These are phyloP conservation scores for Notodonta ziczac DNA, from an alignment of 2,888 invertebrate genomes.

Conservation along the genomic window DNA sequence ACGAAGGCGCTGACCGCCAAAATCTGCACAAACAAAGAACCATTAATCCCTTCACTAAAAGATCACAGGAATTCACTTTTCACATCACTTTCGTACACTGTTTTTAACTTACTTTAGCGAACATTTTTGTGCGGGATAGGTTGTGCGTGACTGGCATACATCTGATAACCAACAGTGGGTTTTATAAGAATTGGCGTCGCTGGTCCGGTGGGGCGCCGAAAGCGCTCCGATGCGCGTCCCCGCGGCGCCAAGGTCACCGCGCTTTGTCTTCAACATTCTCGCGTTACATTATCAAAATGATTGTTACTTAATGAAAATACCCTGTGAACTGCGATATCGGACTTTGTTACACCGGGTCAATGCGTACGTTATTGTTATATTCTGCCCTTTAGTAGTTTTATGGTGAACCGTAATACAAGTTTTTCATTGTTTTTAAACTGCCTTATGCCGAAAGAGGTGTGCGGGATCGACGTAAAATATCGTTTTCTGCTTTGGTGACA, in stretches of 20 bases:
- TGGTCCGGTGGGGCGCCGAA: conserved; percentile 74
- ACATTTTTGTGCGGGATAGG: conserved; percentile 73
- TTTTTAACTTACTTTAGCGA: conserved; percentile 71
- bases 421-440: background rate
- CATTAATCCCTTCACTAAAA: conserved; percentile 10
- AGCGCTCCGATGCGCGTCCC: conserved; percentile 58
- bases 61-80: conserved; percentile 23
- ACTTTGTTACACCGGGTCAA: conserved; percentile 62
- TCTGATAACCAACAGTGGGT: conserved; percentile 70
- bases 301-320: conserved; percentile 73
- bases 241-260: conserved; percentile 65
- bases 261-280: conserved; percentile 78
- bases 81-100: conserved; percentile 43
- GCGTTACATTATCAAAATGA: conserved; percentile 69
- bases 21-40: conserved; percentile 54
- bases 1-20: conserved; percentile 66
- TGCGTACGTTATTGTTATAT: conserved; percentile 50
- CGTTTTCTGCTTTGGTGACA: conserved; percentile 1
- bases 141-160: conserved; percentile 77
- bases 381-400: background rate
- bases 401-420: background rate
- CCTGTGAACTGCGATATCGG: conserved; percentile 67
- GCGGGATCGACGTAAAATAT: background rate
- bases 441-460: background rate
- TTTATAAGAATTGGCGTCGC: conserved; percentile 76